A percentile compares a stretch with the other conserved stretches of the same genome.
These are phyloP conservation scores for Rhabdophis nuchalis DNA, from an alignment of 2,797 vertebrate species.

Conservation along the genomic window DNA sequence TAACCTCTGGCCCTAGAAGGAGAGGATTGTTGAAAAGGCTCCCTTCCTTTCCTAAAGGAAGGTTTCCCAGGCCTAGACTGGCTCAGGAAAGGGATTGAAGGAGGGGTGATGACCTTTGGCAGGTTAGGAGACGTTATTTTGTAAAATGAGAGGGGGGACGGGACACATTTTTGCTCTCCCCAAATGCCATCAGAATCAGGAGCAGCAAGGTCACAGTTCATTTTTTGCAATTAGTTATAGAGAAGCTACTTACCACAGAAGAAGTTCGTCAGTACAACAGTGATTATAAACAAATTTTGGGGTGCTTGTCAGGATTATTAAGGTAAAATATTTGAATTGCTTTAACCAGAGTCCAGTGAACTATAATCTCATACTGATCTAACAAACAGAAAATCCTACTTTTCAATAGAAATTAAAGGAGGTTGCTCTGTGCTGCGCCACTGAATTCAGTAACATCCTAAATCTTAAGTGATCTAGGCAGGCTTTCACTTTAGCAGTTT, in stretches of 20 bases:
- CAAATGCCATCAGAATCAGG: neutral
- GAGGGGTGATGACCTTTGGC: neutral
- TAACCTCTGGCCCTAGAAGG: neutral
- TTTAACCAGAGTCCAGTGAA: neutral
- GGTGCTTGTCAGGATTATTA: neutral
- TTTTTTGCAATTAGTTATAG: neutral
- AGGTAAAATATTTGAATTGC: neutral
- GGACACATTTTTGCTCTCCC: neutral
- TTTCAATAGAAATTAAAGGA: neutral
- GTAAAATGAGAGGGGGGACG: neutral
- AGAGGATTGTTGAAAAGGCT: neutral
- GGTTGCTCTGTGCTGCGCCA: neutral
- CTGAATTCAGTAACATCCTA: neutral
- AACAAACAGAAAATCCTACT: neutral
- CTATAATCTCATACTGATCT: neutral
- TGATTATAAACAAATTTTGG: neutral
- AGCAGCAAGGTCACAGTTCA: neutral
- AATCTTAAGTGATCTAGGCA: neutral
- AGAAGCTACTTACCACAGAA: neutral
- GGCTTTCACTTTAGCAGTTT: neutral
- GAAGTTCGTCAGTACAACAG: no score
- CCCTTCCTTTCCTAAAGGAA: neutral
- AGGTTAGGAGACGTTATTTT: neutral
- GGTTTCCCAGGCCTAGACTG: neutral
- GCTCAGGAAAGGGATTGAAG: neutral